Evolutionary conservation across 2,113 vertebrate species (phyloP), one percentile per base, ranked within the genome.

Genomic region (Scortum barcoo): DNA sequence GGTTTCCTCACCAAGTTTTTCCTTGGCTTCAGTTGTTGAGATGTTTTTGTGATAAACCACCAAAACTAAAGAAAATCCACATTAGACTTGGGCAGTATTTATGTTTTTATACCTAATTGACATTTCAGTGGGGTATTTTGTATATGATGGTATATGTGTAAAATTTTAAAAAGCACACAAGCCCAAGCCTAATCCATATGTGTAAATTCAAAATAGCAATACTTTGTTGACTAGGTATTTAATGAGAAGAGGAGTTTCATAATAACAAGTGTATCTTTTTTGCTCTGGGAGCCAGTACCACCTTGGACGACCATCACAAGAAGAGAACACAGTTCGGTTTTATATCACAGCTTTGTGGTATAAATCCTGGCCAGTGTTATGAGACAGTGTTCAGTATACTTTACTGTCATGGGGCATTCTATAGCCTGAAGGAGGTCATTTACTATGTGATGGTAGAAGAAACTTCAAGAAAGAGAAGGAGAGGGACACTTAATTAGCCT

Each of bases 401-500:
- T 68, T 26, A 36, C n/a, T n/a, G 46, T 38, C 36, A 62, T 44
- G 24, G 13, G 40, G 42, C 30, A 46, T 50, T 51, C 3, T 74
- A 42, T 40, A 40, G 73, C 58, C 40, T 20, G 36, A 30, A 16
- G 58, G 42, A 83, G 22, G 67, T 28, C 1, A 3, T 77, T 72
- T 42, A 65, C 46, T 51, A 16, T 48, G 44, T 19, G 2, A 63
- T 30, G 40, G 8, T 42, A 10, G 28, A 78, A 30, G 28, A 75
- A 70, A 69, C 19, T 76, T 13, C 12, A 28, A 54, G n/a, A 60
- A 4, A 22, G 13, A 16, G 24, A n/a, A 24, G 5, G 6, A 53
- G 36, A 72, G 60, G 4, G 1, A 14, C n/a, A 30, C 7, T 68
- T 69, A 69, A 78, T 86, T 73, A 69, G 69, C 16, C 19, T 42